phyloP scores from a whole-genome alignment of 2,113 vertebrate species.

The Carollia perspicillata region DNA sequence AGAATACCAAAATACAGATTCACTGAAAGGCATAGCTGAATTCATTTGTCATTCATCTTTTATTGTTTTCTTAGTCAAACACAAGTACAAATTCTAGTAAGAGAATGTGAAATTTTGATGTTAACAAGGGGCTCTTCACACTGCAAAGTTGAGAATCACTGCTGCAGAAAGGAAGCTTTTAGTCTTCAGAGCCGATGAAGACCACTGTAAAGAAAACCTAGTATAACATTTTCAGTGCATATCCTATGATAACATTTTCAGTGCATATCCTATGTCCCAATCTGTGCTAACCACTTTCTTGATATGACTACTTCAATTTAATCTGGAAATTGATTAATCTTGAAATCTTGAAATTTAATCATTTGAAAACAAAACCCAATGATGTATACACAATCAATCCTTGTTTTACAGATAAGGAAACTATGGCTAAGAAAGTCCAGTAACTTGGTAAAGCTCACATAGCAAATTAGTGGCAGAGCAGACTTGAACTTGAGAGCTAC shows the following conservation, averaged over 20 bases:
- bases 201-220: neutral
- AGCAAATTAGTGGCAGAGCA: neutral
- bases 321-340: neutral
- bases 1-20: constrained; percentile 32
- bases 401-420: constrained; percentile 27
- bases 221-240: neutral
- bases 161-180: neutral
- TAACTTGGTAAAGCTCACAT: neutral
- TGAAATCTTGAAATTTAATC: no score
- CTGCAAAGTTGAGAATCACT: neutral
- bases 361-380: constrained; percentile 31
- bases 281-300: neutral
- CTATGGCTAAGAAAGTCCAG: neutral
- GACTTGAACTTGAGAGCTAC: neutral
- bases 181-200: neutral
- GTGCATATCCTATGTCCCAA: neutral
- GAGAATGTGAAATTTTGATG: neutral
- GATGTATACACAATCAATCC: neutral
- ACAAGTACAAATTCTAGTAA: constrained; percentile 35
- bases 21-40: neutral
- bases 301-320: neutral
- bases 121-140: neutral
- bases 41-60: constrained; percentile 35
- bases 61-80: constrained; percentile 38
- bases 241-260: neutral